Percentiles rank a stretch among this genome's conserved stretches.
Conservation (phyloP, 1,140 invertebrate genomes). For the Marisa cornuarietis region DNA sequence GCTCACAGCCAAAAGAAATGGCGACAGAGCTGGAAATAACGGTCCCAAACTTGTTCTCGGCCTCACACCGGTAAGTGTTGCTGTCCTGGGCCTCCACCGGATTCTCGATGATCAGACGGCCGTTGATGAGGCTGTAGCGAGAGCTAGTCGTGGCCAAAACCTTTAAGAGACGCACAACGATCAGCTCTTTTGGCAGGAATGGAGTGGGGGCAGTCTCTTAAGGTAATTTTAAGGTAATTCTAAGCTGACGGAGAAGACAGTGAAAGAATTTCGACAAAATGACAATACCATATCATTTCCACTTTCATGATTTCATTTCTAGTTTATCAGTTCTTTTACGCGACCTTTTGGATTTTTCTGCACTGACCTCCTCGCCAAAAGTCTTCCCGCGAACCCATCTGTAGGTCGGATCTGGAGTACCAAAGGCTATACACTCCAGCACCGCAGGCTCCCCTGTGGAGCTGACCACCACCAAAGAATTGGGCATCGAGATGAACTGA, state of each 20-base stretch:
- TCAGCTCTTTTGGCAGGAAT: too few species aligned
- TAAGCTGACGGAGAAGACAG: too few species aligned
- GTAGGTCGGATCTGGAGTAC: slow-evolving; percentile 89
- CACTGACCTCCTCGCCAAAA: slow-evolving; percentile 11
- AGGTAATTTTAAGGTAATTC: too few species aligned
- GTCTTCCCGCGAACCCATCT: slow-evolving; percentile 77
- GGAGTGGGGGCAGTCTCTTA: too few species aligned
- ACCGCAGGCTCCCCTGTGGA: slow-evolving; percentile 25
- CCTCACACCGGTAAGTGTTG: slow-evolving; percentile 90
- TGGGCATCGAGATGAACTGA: slow-evolving; percentile 31
- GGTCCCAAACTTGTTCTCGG: slow-evolving; percentile 87
- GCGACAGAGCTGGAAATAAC: slow-evolving; percentile 88
- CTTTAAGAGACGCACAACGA: background rate
- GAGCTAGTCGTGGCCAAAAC: slow-evolving; percentile 55
- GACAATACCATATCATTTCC: too few species aligned
- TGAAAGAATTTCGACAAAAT: too few species aligned
- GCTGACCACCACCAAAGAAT: slow-evolving; percentile 32
- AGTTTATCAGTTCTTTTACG: too few species aligned
- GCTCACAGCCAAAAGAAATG: slow-evolving; percentile 83
- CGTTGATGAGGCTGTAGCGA: slow-evolving; percentile 90
- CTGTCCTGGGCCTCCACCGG: slow-evolving; percentile 78
- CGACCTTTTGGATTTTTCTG: too few species aligned
- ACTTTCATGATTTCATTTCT: too few species aligned
- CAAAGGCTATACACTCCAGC: slow-evolving; percentile 81
- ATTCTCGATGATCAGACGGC: slow-evolving; percentile 86